A percentile compares a stretch with the other conserved stretches of the same genome.
phyloP scores from a whole-genome alignment of 2,113 vertebrate genomes.

The Lagopus leucura region DNA sequence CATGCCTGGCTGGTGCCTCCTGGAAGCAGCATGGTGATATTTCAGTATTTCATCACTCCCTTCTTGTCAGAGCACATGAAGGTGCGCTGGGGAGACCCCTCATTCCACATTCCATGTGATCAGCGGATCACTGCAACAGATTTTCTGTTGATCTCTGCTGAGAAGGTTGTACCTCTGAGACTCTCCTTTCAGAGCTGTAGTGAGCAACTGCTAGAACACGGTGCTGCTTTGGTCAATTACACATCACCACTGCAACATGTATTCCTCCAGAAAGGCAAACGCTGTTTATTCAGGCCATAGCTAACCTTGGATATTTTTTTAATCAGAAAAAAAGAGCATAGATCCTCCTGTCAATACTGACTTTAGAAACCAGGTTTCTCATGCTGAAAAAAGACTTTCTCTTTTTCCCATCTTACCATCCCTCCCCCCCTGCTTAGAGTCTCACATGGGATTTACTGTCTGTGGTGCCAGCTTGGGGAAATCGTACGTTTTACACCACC shows the following conservation, averaged over 20 bases:
- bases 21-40: neutral
- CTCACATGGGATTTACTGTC: slow-evolving; percentile 23
- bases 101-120: neutral
- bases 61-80: neutral
- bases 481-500: neutral
- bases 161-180: neutral
- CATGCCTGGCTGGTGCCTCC: neutral
- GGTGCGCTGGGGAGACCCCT: neutral
- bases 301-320: neutral
- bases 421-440: neutral
- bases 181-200: neutral
- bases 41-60: neutral
- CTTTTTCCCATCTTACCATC: slow-evolving; percentile 4
- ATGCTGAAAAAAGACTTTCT: neutral
- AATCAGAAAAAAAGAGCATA: neutral
- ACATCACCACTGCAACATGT: neutral
- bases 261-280: neutral
- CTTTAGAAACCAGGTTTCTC: neutral
- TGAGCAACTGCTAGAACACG: neutral
- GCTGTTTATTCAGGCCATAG: neutral
- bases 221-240: neutral
- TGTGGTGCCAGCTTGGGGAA: slow-evolving; percentile 46
- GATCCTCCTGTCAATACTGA: neutral
- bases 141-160: neutral
- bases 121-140: neutral